Evolutionary conservation across 2,888 invertebrate genomes (phyloP), one percentile per base, ranked within the genome.

Genomic region (Timandra comae): DNA sequence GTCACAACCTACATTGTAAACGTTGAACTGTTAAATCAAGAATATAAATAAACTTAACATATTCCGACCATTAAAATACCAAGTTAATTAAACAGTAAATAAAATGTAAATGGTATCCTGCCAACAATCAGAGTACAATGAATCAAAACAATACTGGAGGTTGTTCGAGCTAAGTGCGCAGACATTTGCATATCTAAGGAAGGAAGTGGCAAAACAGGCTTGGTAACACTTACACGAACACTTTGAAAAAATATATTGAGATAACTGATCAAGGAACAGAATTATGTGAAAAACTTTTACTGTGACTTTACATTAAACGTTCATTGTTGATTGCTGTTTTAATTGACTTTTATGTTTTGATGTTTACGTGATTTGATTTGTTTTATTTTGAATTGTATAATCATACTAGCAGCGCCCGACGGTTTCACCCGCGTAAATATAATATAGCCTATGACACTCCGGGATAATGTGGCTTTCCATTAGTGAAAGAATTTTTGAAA

Each of bases 181-280:
- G n/a, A 23, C 37, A 51, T 56, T 48, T 44, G 30, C 52, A 49
- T 53, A 48, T 48, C 46, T 33, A 16, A 31, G 51, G 46, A 48
- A 49, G 41, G 52, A 47, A 44, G 22, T n/a, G 35, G 37, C 40
- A 49, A 46, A 51, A 53, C 46, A 41, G 22, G 7, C 6, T 20
- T 7, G 22, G 7, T 22, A 22, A 22, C 22, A 22, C 22, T 22
- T 22, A 22, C 2, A 8, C 8, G 8, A 22, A 22, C 22, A 22
- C n/a, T 9, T 4, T 9, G 22, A 9, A 22, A 22, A 22, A 22
- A 22, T n/a, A 22, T 22, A 22, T 22, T 1, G 9, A 5, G 22
- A 7, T 24, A 10, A 11, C 11, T 10, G n/a, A 11, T 6, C 10
- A 24, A 24, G 11, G 11, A 3, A 24, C 9, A 24, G 9, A 24